Base-by-base conservation (phyloP, 2,888 invertebrate species). In the Stegana nigrithorax region DNA sequence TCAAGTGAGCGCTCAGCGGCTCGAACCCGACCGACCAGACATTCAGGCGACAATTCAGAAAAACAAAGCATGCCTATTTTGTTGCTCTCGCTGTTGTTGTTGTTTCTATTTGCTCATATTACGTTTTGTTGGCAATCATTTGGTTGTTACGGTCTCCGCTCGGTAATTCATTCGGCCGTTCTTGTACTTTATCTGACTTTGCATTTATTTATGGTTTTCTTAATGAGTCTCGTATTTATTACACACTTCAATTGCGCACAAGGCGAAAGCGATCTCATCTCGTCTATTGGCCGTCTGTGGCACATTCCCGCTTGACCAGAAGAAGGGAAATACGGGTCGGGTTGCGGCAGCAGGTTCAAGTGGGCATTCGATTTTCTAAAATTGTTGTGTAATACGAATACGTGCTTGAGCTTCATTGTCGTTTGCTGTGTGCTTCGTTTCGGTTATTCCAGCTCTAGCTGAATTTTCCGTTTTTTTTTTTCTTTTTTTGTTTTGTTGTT, bases 181-280 rank as follows among this genome's bases (percentile, higher is more conserved):
- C 10, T 36, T 32, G 50, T 27, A 32, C 29, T 27, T 60, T 39
- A 32, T 27, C 78, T 78, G 78, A 77, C 78, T 68, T 64, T 70
- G 77, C 76, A 73, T 73, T 80, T 80, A 76, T 80, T 80, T 78
- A 80, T 80, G 80, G 78, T 80, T 75, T 75, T 71, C 76, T 78
- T 80, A 81, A 80, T 81, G 78, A 81, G 73, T 75, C 70, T 72
- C 72, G 77, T 73, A 75, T 78, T 77, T 75, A 70, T 75, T 73
- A 65, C 71, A 71, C 65, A 64, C 21, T 56, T 59, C 69, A 65
- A 68, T 67, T 67, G 65, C 66, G 59, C 21, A 19, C 27, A 60
- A 62, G 61, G 64, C 60, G 50, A 2, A 36, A 39, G 17, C 51
- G 36, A 32, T 44, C 42, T 4, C 10, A 36, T n/a, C 2, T 4